A percentile compares a stretch with the other conserved stretches of the same genome.
Conservation (phyloP, 1,140 invertebrate species). For the Bombyx mori region DNA sequence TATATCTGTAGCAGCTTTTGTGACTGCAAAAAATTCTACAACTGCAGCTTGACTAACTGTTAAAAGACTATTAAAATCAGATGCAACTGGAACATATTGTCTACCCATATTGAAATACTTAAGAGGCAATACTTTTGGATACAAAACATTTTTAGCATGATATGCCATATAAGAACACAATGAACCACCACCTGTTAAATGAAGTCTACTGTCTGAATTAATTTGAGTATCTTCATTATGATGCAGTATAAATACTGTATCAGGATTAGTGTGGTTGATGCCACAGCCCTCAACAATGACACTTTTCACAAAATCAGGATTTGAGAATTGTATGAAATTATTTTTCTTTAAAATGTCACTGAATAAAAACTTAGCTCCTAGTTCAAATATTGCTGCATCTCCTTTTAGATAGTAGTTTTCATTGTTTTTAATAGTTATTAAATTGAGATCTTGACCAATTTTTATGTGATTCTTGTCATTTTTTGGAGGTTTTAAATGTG, state of each 20-base stretch:
- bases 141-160: constrained; percentile 73
- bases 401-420: constrained; percentile 75
- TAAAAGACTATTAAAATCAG: constrained; percentile 70
- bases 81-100: constrained; percentile 71
- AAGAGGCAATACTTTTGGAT: constrained; percentile 72
- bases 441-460: constrained; percentile 66
- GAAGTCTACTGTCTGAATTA: constrained; percentile 67
- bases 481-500: constrained; percentile 40
- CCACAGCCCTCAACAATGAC: constrained; percentile 79
- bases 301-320: constrained; percentile 78
- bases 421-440: constrained; percentile 74
- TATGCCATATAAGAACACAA: constrained; percentile 76
- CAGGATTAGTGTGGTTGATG: constrained; percentile 69
- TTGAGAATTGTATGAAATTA: constrained; percentile 72
- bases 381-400: constrained; percentile 77
- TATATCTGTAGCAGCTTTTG: constrained; percentile 55
- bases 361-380: constrained; percentile 72
- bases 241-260: constrained; percentile 72
- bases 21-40: constrained; percentile 72
- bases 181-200: constrained; percentile 77
- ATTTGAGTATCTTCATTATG: constrained; percentile 63
- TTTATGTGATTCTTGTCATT: constrained; percentile 70
- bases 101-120: constrained; percentile 75
- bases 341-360: constrained; percentile 59
- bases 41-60: constrained; percentile 75